Base-by-base conservation (phyloP, 2,797 vertebrate genomes). In the Peromyscus melanophrys region DNA sequence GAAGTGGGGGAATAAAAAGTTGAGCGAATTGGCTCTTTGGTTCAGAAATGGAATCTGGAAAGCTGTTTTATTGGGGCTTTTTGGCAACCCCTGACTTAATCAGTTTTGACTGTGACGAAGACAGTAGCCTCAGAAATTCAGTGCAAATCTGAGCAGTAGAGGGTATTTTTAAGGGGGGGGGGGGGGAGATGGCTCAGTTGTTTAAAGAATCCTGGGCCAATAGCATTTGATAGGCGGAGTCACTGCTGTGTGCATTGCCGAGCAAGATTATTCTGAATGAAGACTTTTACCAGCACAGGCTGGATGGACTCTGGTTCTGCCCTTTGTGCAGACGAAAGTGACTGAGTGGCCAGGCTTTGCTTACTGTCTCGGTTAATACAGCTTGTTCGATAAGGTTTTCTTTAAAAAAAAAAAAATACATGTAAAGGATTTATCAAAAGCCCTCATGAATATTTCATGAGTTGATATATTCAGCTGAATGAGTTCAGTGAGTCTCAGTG, bases 381-480 rank as follows among this genome's bases (percentile, higher is more conserved):
- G 90, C 95, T 81, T 76, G 61, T 89, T 67, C 49, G 90, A 63
- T 98, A 86, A 95, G 94, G 95, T 75, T 93, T 77, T n/a, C 82
- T 89, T 86, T 49, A 23, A 85, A 34, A 57, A 87, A 75, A 57
- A 34, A 89, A 61, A 71, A 81, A 76, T 19, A 34, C 96, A 84
- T 96, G 97, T 97, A 95, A 97, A 98, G 98, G 98, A 93, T 98
- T 98, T 98, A 98, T 99, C 94, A 97, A 98, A 98, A 98, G 92
- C 96, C 88, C 96, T 85, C 97, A 98, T 99, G 99, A 99, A 99
- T 99, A 98, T 99, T 99, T 99, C 99, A 99, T 99, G 98, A 99
- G 98, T 98, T 98, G 98, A 98, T 99, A 98, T 97, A 98, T 98
- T 97, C 98, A 98, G 98, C 99, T 98, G 99, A 99, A 99, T 99